These are phyloP conservation scores for Nipponacmea schrenckii DNA, from an alignment of 2,888 invertebrate species.

Conservation along the genomic window DNA sequence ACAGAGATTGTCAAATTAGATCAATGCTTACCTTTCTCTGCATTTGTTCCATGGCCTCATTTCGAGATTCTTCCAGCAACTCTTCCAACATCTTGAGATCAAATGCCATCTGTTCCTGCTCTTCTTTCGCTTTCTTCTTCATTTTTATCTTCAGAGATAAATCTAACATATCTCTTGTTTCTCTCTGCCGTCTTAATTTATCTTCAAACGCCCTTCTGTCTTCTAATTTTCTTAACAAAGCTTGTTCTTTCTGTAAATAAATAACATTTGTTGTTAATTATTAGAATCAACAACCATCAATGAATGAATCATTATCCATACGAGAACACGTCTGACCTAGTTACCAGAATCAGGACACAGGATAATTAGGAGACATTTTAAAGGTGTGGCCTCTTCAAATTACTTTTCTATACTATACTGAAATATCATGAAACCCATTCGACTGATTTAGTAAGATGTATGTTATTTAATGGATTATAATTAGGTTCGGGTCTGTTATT, in stretches of 20 bases:
- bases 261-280: neutral
- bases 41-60: conserved; percentile 63
- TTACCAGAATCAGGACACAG: too few relatives aligned
- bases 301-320: too few relatives aligned
- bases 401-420: too few relatives aligned
- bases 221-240: conserved; percentile 61
- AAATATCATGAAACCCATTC: too few relatives aligned
- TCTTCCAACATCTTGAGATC: conserved; percentile 67
- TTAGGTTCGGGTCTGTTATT: too few relatives aligned
- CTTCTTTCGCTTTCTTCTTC: conserved; percentile 62
- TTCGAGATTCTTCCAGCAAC: conserved; percentile 62
- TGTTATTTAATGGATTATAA: too few relatives aligned
- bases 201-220: conserved; percentile 60
- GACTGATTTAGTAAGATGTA: too few relatives aligned
- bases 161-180: conserved; percentile 60
- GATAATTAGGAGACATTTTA: too few relatives aligned
- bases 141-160: conserved; percentile 60
- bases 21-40: conserved; percentile 61
- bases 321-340: too few relatives aligned
- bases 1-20: too few relatives aligned
- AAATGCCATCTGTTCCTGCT: conserved; percentile 67
- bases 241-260: conserved; percentile 58
- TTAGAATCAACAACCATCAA: too few relatives aligned
- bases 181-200: conserved; percentile 58
- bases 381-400: too few relatives aligned